Conservation (phyloP, 2,113 vertebrate genomes). For the Eira barbara region DNA sequence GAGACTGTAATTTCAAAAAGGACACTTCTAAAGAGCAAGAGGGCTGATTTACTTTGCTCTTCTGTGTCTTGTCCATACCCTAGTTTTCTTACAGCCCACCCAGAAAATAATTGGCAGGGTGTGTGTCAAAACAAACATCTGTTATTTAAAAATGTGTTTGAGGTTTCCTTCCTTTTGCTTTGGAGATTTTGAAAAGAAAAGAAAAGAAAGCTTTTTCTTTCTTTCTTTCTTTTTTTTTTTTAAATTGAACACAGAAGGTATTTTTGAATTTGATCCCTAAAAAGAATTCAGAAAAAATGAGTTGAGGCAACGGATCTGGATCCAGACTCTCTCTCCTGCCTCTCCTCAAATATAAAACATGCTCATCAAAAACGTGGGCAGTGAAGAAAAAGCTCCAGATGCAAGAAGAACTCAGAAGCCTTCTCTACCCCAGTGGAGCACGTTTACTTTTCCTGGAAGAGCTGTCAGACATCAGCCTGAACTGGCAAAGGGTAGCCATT, state of each 20-base stretch:
- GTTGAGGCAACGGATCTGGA: background rate
- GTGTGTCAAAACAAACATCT: constrained; percentile 19
- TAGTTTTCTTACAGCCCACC: constrained; percentile 45
- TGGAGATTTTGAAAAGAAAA: background rate
- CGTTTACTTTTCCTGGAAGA: background rate
- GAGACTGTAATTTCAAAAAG: background rate
- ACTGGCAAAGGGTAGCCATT: background rate
- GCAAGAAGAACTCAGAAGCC: constrained; percentile 6
- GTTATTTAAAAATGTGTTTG: constrained; percentile 10
- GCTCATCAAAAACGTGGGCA: background rate
- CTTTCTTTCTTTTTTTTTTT: background rate
- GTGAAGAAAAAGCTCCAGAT: background rate
- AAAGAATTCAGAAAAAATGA: background rate
- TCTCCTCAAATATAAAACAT: background rate
- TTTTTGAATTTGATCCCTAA: constrained; percentile 27
- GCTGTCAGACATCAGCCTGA: background rate
- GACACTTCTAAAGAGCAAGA: background rate
- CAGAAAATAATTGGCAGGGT: constrained; percentile 24
- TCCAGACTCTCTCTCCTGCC: background rate
- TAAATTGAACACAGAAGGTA: constrained; percentile 31
- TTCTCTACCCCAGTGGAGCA: background rate
- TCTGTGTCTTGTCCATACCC: background rate
- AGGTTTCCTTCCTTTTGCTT: constrained; percentile 32
- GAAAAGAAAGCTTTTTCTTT: background rate
- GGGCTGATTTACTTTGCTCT: background rate